Evolutionary conservation across 23 tunicate genomes (phyloP), one percentile per base, ranked within the genome.

Genomic region (Styela plicata): DNA sequence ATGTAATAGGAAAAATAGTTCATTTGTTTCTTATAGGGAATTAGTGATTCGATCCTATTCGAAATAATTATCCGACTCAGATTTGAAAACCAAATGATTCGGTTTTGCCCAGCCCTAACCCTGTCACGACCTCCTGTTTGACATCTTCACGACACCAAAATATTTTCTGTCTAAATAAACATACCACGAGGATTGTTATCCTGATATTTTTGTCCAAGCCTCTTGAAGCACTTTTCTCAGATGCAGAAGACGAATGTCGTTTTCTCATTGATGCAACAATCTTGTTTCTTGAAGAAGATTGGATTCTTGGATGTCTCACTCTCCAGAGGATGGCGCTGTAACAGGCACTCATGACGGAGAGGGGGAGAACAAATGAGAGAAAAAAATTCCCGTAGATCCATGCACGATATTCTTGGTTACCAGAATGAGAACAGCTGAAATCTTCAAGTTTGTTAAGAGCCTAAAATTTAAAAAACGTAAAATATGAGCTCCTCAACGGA

Each of bases 291-390:
- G 83, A 44, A 20, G 85, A 33, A 21, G 86, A 83, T 52, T 83
- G 53, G 7, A 91, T 70, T 52, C 83, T 85, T 1, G 97, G 97
- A 63, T 91, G 89, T 24, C 81, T 53, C 20, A 91, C 90, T 64
- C 97, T 66, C 87, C 89, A 91, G 7, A 86, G 31, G 2, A 91
- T 91, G 23, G 82, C 63, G 69, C 97, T 82, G 85, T 91, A 91
- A 75, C 97, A 91, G 31, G 82, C 68, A 5, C 73, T 74, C 90
- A 91, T 86, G 31, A 91, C 67, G 29, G 67, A n/a, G 3, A 86
- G 44, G 0, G 97, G 97, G 10, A 85, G 31, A 7, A 83, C 68
- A 73, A 91, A 91, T 1, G 97, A 73, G 2, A 86, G 29, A 20
- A 83, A 79, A 32, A 91, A 91, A 36, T 91, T 86, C 44, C 62